phyloP scores from a whole-genome alignment of 2,113 vertebrate genomes.

The Nannospalax galili region DNA sequence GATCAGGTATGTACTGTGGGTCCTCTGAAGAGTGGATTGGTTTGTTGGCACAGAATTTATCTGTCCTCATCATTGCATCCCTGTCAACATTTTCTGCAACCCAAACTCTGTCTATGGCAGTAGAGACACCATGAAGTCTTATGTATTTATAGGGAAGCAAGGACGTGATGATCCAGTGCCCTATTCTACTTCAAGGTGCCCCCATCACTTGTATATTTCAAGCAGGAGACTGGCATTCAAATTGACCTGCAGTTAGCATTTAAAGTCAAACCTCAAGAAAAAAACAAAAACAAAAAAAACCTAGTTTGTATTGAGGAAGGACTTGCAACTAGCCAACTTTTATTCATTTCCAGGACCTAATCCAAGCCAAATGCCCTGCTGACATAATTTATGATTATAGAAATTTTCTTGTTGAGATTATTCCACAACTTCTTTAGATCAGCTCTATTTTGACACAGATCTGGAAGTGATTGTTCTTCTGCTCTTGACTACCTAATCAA shows the following conservation, averaged over 20 bases:
- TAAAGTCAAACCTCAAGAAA: neutral
- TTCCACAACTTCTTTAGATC: too few species aligned
- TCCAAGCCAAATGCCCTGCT: neutral
- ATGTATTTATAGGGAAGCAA: accelerated
- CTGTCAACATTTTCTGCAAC: neutral
- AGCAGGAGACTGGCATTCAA: accelerated
- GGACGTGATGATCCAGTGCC: neutral
- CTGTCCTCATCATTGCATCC: neutral
- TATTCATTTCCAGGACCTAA: neutral
- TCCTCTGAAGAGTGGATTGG: neutral
- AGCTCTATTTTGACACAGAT: neutral
- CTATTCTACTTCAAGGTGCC: neutral
- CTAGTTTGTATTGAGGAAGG: neutral
- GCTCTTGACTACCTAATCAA: neutral
- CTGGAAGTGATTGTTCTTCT: neutral
- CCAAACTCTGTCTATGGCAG: neutral
- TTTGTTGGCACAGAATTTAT: neutral
- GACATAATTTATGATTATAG: neutral
- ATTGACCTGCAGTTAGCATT: neutral
- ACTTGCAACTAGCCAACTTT: neutral
- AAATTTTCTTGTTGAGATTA: neutral
- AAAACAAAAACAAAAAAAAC: too few species aligned
- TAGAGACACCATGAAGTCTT: neutral
- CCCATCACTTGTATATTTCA: too few species aligned
- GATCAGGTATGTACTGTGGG: accelerated